phyloP scores from a whole-genome alignment of 2,888 invertebrate species.

The Acrocera orbiculus region DNA sequence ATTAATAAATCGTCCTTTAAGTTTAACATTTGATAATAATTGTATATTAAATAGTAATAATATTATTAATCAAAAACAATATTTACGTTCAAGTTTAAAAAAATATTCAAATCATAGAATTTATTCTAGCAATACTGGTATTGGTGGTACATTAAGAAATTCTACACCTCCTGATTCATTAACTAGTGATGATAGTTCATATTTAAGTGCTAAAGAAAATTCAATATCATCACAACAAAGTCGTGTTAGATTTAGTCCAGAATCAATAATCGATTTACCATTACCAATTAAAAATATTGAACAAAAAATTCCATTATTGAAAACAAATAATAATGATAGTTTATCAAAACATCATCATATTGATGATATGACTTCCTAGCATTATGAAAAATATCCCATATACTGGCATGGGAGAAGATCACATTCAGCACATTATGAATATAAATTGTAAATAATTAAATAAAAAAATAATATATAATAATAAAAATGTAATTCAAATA shows the following conservation, averaged over 20 bases:
- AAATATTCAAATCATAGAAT: conserved; percentile 41
- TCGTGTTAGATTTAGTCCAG: conserved; percentile 62
- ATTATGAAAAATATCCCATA: conserved; percentile 21
- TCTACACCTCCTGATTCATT: conserved; percentile 73
- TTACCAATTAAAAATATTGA: conserved; percentile 13
- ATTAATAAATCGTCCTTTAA: conserved; percentile 25
- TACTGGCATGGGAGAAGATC: conserved; percentile 30
- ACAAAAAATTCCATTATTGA: conserved; percentile 10
- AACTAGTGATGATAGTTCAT: conserved; percentile 75
- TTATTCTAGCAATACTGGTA: conserved; percentile 6
- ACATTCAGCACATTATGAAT: conserved; percentile 29
- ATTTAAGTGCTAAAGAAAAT: conserved; percentile 67
- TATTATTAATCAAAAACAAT: conserved; percentile 33
- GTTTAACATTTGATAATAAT: conserved; percentile 42
- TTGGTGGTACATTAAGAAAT: conserved; percentile 56
- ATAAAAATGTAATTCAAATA: too few relatives aligned
- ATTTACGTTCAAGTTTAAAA: conserved; percentile 62
- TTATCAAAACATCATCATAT: conserved; percentile 20
- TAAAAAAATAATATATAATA: background rate
- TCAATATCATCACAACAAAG: conserved; percentile 49
- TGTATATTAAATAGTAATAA: conserved; percentile 1
- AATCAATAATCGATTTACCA: conserved; percentile 42
- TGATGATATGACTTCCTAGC: conserved; percentile 27
- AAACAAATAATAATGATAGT: conserved; percentile 8
- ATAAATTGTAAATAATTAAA: conserved; percentile 20